phyloP scores from a whole-genome alignment of 2,113 vertebrate species.

The Steatornis caripensis region DNA sequence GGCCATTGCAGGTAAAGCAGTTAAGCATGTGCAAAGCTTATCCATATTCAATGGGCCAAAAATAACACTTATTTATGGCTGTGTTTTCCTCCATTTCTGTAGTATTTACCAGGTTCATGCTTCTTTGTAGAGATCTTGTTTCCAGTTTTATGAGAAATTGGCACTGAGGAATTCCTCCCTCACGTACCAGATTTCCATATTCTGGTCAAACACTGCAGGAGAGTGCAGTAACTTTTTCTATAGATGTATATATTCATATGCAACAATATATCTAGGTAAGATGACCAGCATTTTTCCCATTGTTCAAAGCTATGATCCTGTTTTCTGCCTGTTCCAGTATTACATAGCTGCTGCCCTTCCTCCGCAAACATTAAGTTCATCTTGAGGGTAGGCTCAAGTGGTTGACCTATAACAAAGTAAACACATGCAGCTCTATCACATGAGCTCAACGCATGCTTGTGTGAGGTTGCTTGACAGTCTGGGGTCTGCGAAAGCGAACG shows the following conservation, averaged over 20 bases:
- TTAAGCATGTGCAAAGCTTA: background rate
- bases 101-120: background rate
- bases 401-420: constrained; percentile 63
- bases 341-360: constrained; percentile 58
- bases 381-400: constrained; percentile 69
- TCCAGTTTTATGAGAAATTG: background rate
- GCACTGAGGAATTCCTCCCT: background rate
- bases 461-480: constrained; percentile 47
- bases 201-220: background rate
- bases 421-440: constrained; percentile 53
- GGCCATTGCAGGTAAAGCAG: background rate
- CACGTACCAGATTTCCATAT: background rate
- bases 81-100: background rate
- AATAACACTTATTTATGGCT: background rate
- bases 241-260: background rate
- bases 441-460: constrained; percentile 28
- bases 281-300: background rate
- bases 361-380: constrained; percentile 70
- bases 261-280: background rate
- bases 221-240: background rate
- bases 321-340: constrained; percentile 15
- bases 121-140: background rate
- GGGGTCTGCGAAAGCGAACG: constrained; percentile 20
- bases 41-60: background rate
- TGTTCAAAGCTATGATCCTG: constrained; percentile 10